Evolutionary conservation across 2,797 vertebrate genomes (phyloP).

Genomic region (Oryzias sinensis): DNA sequence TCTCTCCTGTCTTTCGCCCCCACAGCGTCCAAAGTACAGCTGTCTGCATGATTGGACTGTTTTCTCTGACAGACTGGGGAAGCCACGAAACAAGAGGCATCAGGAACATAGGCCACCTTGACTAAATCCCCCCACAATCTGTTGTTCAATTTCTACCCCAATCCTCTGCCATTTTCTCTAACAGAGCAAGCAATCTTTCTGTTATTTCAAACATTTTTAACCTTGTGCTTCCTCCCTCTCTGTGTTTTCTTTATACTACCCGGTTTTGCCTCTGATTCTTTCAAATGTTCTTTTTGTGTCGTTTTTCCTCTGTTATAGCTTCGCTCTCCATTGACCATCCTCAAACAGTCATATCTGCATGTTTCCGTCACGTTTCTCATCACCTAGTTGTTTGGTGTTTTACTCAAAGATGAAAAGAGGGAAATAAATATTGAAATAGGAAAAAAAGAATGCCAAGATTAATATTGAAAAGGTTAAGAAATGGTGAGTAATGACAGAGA

Average conservation of each 20-base stretch:
- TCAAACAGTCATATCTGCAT: constrained; percentile 66
- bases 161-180: constrained; percentile 22
- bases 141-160: constrained; percentile 56
- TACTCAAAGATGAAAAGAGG: constrained; percentile 49
- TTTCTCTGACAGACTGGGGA: constrained; percentile 74
- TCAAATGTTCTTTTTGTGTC: constrained; percentile 60
- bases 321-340: constrained; percentile 61
- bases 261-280: constrained; percentile 27
- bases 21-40: constrained; percentile 74
- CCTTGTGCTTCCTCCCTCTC: constrained; percentile 46
- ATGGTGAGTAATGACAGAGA: constrained; percentile 66
- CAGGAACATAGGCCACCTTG: constrained; percentile 73
- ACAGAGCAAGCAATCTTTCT: constrained; percentile 55
- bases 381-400: constrained; percentile 57
- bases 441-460: constrained; percentile 38
- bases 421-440: constrained; percentile 16
- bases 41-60: constrained; percentile 73
- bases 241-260: constrained; percentile 31
- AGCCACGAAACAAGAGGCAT: constrained; percentile 77
- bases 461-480: constrained; percentile 68
- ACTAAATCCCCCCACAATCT: constrained; percentile 76
- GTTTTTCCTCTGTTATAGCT: constrained; percentile 49
- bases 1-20: constrained; percentile 60
- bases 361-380: constrained; percentile 57
- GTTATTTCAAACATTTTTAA: constrained; percentile 63